These are phyloP conservation scores for Myrmecobius fasciatus DNA, from an alignment of 2,113 vertebrate species.

Conservation along the genomic window DNA sequence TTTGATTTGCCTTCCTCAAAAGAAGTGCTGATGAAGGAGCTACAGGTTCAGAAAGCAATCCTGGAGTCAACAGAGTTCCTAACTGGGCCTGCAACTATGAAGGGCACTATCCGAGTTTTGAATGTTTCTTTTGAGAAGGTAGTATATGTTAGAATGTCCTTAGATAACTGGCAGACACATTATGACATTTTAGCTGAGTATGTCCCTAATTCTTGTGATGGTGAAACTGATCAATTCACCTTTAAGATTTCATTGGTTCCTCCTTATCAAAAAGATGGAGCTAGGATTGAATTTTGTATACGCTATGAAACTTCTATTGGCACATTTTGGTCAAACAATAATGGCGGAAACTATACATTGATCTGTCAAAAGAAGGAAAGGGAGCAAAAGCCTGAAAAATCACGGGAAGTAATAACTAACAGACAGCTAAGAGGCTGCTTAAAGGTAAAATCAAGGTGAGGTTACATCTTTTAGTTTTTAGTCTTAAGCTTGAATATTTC, in stretches of 20 bases:
- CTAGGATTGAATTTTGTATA: slow-evolving; percentile 94
- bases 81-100: slow-evolving; percentile 88
- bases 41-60: slow-evolving; percentile 88
- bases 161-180: slow-evolving; percentile 91
- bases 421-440: slow-evolving; percentile 94
- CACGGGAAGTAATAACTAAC: slow-evolving; percentile 81
- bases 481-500: slow-evolving; percentile 41
- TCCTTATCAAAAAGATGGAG: slow-evolving; percentile 88
- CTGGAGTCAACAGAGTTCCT: slow-evolving; percentile 90
- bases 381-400: slow-evolving; percentile 75
- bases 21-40: slow-evolving; percentile 88
- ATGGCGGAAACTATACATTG: slow-evolving; percentile 91
- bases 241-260: slow-evolving; percentile 91
- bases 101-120: slow-evolving; percentile 91
- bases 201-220: slow-evolving; percentile 92
- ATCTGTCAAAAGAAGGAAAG: slow-evolving; percentile 89
- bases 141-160: slow-evolving; percentile 89
- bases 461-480: slow-evolving; percentile 61
- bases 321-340: slow-evolving; percentile 95
- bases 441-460: slow-evolving; percentile 91
- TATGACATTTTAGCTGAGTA: slow-evolving; percentile 94
- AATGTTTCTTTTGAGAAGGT: slow-evolving; percentile 93
- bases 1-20: slow-evolving; percentile 88
- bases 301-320: slow-evolving; percentile 91
- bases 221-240: slow-evolving; percentile 92